Evolutionary conservation across 2,888 invertebrate genomes (phyloP).

Genomic region (Asteroscopus sphinx): DNA sequence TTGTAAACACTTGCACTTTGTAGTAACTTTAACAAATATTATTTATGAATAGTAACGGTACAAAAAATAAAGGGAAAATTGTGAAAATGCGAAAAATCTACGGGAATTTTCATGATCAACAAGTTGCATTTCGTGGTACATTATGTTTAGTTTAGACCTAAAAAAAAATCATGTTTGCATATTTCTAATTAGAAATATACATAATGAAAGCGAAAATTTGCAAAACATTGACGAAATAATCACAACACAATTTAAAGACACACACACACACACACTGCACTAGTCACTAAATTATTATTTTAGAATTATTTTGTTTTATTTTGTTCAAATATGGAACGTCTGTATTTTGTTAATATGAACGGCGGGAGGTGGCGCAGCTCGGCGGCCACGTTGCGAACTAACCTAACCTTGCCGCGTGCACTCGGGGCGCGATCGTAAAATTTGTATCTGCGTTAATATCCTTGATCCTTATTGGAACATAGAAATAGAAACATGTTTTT

Average conservation of each 20-base stretch:
- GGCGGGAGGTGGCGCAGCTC: constrained; percentile 80
- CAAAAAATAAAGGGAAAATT: background rate
- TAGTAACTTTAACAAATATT: constrained; percentile 29
- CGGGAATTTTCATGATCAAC: constrained; percentile 53
- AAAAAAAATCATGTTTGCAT: background rate
- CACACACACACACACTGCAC: constrained; percentile 33
- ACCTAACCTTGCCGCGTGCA: constrained; percentile 85
- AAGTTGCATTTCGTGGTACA: constrained; percentile 62
- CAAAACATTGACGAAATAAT: constrained; percentile 3
- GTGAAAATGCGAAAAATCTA: background rate
- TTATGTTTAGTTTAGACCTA: background rate
- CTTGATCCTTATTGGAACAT: constrained; percentile 74
- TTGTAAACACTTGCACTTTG: constrained; percentile 85
- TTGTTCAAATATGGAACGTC: constrained; percentile 36
- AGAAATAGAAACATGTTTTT: too few species aligned
- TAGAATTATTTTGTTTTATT: constrained; percentile 24
- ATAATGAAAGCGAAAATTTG: background rate
- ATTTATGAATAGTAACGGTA: constrained; percentile 13
- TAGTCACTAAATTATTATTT: constrained; percentile 6
- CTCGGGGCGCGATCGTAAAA: constrained; percentile 75
- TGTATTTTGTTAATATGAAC: constrained; percentile 62
- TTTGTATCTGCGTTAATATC: constrained; percentile 62
- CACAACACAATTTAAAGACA: constrained; percentile 28
- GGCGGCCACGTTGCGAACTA: constrained; percentile 88
- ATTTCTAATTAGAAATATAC: constrained; percentile 2